These are phyloP conservation scores for Branchinecta sandiegonensis DNA, from an alignment of 2,888 invertebrate species.

Conservation along the genomic window DNA sequence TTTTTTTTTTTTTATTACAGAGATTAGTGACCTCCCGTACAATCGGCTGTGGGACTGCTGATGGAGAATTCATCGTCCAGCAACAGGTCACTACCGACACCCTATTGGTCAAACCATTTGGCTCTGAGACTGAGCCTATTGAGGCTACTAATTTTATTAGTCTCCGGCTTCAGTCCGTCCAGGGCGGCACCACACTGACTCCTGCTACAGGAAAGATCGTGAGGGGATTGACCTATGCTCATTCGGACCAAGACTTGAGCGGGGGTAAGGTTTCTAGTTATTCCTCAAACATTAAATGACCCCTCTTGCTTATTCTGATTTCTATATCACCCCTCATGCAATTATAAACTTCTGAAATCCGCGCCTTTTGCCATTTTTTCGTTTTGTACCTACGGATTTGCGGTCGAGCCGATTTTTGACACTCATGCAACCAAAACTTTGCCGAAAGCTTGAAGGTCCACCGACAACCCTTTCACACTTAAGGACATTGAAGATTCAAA, in stretches of 20 bases:
- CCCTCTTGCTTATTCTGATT: no score
- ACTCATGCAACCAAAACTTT: no score
- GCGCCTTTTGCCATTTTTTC: no score
- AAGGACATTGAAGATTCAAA: no score
- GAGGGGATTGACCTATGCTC: neutral
- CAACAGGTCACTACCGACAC: conserved; percentile 19
- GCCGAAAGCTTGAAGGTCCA: no score
- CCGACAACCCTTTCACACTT: no score
- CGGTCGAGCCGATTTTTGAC: no score
- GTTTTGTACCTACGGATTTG: no score
- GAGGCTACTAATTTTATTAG: conserved; percentile 17
- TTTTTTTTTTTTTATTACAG: no score
- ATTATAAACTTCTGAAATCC: no score
- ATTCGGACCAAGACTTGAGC: neutral
- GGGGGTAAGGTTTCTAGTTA: neutral
- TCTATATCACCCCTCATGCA: no score
- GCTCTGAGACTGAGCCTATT: conserved; percentile 22
- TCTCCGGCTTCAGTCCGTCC: neutral
- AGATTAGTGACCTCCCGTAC: conserved; percentile 26
- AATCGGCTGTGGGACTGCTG: conserved; percentile 27
- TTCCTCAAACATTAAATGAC: no score
- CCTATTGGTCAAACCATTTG: conserved; percentile 21
- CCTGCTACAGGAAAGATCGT: neutral
- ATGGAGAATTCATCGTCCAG: conserved; percentile 23
- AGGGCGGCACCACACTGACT: neutral